These are phyloP conservation scores for Lampropteryx suffumata DNA, from an alignment of 2,888 invertebrate genomes.

Conservation along the genomic window DNA sequence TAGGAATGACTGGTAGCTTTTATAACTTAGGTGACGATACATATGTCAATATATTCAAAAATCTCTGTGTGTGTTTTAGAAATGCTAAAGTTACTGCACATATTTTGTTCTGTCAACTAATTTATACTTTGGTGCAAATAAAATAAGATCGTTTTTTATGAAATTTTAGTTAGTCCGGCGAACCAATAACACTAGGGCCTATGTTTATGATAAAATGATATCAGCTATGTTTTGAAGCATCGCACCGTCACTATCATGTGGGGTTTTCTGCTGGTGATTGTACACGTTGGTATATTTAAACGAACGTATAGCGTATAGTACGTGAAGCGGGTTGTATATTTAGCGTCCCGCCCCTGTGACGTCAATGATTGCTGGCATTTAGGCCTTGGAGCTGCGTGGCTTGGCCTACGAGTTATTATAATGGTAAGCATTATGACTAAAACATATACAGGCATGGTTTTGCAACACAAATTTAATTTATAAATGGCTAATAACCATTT, in stretches of 20 bases:
- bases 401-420: constrained; percentile 22
- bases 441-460: constrained; percentile 14
- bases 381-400: constrained; percentile 43
- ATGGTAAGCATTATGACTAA: constrained; percentile 14
- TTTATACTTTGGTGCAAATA: no score
- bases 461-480: background rate
- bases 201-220: no score
- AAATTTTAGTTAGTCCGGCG: no score
- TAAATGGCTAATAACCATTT: no score
- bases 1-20: background rate
- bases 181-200: no score
- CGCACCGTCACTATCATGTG: background rate
- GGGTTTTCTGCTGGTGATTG: background rate
- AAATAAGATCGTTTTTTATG: no score
- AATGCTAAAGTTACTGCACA: no score
- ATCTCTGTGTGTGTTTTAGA: no score
- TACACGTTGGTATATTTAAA: constrained; percentile 1
- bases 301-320: background rate
- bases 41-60: no score
- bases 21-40: background rate
- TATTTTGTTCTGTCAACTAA: no score
- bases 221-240: no score
- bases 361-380: constrained; percentile 80
- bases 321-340: constrained; percentile 46
- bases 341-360: constrained; percentile 70